phyloP scores from a whole-genome alignment of 2,797 vertebrate species.

The Diplodus sargus region DNA sequence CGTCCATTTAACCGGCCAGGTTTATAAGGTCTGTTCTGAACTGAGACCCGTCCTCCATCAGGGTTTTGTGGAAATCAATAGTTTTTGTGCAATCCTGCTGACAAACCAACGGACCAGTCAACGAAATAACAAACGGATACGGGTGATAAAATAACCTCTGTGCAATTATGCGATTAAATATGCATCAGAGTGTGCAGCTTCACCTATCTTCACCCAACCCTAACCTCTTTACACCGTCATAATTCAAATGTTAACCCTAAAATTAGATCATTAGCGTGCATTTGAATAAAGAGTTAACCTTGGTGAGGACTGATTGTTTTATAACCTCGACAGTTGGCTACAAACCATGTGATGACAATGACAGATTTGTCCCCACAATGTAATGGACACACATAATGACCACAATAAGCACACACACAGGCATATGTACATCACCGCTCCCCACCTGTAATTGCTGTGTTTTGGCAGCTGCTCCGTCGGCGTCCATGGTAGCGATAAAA shows the following conservation, averaged over 20 bases:
- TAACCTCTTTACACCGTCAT: neutral
- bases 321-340: neutral
- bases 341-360: neutral
- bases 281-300: neutral
- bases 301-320: neutral
- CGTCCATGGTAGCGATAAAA: constrained; percentile 94
- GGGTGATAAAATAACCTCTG: too few species aligned
- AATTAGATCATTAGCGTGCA: neutral
- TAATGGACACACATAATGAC: neutral
- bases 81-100: too few species aligned
- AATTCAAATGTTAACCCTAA: neutral
- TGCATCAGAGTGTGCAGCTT: neutral
- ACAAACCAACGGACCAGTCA: too few species aligned
- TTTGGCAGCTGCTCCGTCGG: constrained; percentile 90
- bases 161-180: neutral
- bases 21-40: too few species aligned
- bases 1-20: too few species aligned
- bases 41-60: too few species aligned
- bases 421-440: neutral
- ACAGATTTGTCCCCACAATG: neutral
- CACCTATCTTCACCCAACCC: neutral
- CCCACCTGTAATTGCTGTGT: constrained; percentile 92
- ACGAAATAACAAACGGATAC: too few species aligned
- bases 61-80: too few species aligned
- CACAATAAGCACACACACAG: neutral